A percentile compares a stretch with the other conserved stretches of the same genome.
Evolutionary conservation across 2,888 invertebrate genomes (phyloP).

Genomic region (Trachelus iudaicus): DNA sequence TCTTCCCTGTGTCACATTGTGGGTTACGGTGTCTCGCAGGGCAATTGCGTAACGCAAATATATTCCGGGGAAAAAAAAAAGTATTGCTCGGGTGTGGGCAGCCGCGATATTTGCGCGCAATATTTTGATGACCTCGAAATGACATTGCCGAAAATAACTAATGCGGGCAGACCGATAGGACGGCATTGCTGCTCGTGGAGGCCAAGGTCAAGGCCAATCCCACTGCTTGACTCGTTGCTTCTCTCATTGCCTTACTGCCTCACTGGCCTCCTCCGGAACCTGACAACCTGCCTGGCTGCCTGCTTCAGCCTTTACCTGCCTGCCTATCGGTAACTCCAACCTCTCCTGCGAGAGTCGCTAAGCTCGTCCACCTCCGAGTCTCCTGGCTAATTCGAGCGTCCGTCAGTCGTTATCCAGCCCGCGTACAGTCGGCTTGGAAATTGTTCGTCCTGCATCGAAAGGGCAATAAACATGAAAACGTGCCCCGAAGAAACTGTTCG

Average conservation of each 20-base stretch:
- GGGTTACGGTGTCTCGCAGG: constrained; percentile 7
- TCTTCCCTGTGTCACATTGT: constrained; percentile 13
- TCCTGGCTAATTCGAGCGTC: neutral
- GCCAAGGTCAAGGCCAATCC: constrained; percentile 59
- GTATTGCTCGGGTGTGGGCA: neutral
- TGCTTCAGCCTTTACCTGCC: too few relatives aligned
- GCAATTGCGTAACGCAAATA: constrained; percentile 17
- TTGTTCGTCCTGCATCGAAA: neutral
- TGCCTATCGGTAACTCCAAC: neutral
- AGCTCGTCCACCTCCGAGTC: neutral
- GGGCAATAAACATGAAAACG: neutral
- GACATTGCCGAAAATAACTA: constrained; percentile 58
- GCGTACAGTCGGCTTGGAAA: neutral
- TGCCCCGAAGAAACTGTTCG: neutral
- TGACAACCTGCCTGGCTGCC: too few relatives aligned
- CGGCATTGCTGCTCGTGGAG: constrained; percentile 41
- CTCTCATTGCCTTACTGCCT: neutral
- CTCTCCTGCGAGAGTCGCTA: neutral
- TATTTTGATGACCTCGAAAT: constrained; percentile 51
- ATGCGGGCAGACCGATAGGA: constrained; percentile 44
- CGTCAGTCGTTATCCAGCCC: neutral
- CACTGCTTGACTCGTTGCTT: constrained; percentile 13
- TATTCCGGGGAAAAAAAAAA: neutral
- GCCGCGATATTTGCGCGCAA: constrained; percentile 30
- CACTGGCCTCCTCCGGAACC: neutral